phyloP scores from a whole-genome alignment of 1,140 invertebrate genomes.

The Leptinotarsa texana region DNA sequence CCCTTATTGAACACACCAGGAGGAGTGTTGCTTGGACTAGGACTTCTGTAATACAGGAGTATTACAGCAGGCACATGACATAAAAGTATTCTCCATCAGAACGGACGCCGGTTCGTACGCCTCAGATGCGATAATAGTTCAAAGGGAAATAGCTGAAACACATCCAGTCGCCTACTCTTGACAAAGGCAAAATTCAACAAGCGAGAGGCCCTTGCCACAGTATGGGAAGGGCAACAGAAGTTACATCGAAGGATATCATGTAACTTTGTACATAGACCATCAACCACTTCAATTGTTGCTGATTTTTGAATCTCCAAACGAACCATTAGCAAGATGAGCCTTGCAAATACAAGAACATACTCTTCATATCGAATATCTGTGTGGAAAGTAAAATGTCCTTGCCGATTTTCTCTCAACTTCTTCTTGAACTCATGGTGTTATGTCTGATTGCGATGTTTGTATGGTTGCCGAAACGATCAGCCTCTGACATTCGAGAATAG shows the following conservation, averaged over 20 bases:
- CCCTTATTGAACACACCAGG: not conserved
- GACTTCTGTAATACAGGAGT: not conserved
- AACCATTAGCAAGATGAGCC: not conserved
- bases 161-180: no score
- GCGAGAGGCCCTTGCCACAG: no score
- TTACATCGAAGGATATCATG: no score
- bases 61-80: not conserved
- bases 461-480: no score
- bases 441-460: not conserved
- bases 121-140: not conserved
- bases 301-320: not conserved
- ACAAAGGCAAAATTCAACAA: no score
- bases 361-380: not conserved
- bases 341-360: not conserved
- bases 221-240: no score
- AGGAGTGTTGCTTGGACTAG: not conserved
- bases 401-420: not conserved
- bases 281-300: not conserved
- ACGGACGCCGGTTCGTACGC: no score
- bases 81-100: not conserved
- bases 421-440: no score
- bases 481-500: no score
- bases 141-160: not conserved
- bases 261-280: not conserved
- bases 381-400: not conserved